Evolutionary conservation across 2,797 vertebrate genomes (phyloP), one percentile per base, ranked within the genome.

Genomic region (Fistularia tabacaria): DNA sequence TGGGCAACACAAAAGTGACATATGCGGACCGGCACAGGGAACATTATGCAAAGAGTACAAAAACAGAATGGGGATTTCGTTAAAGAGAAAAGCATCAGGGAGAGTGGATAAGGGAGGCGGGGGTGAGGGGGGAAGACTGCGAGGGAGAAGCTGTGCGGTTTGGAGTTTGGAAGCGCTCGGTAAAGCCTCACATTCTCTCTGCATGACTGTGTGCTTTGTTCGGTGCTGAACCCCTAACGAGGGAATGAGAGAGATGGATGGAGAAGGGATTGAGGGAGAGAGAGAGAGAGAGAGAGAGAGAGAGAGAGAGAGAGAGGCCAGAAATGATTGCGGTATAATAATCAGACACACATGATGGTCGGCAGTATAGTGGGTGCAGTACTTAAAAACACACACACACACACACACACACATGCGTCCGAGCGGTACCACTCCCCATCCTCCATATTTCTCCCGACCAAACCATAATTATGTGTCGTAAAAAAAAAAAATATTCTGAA

Each of bases 171-270:
- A 82, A 71, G 49, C 70, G 41, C 66, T 76, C 64, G 1, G 69
- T 73, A 64, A 77, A 75, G 82, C 79, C 77, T 70, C 74, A 58
- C 86, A 82, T 89, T 87, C 80, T 73, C 84, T 69, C 74, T 79
- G 86, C 81, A 83, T 85, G 87, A 87, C 80, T 87, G 76, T 83
- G 79, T 58, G 73, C 84, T 90, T 88, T 87, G 81, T 87, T 87
- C 75, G 6, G 40, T 43, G 1, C 66, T 66, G 62, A 78, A 63
- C 64, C 69, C 69, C 76, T 82, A 76, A 82, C 67, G 61, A 84
- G 79, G 65, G 66, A 84, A 55, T 59, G 64, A 69, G 76, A 74
- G 74, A 54, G 72, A 84, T 66, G 83, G 82, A 80, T 79, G 62
- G 74, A 74, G 72, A 72, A 74, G 67, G 69, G 65, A 54, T 40